Percentiles rank a stretch among this genome's conserved stretches.
phyloP scores from a whole-genome alignment of 2,888 invertebrate genomes.

The Coelogynopora nodosa region DNA sequence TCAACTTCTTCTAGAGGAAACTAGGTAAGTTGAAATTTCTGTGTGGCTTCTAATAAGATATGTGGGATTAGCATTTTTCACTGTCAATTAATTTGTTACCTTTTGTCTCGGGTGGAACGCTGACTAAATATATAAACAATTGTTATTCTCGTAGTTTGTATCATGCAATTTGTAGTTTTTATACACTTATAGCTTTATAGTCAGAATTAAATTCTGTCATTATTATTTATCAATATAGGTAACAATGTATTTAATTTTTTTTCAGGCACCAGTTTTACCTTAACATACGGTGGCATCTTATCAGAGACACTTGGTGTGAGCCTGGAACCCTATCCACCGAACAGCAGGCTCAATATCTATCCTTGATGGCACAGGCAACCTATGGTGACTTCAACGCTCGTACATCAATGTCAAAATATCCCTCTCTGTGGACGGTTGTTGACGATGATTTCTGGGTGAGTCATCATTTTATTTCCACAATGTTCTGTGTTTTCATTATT shows the following conservation, averaged over 20 bases:
- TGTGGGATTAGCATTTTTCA: no score
- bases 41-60: background rate
- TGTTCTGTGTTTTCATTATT: no score
- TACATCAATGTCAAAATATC: constrained; percentile 38
- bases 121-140: no score
- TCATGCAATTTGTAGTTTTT: no score
- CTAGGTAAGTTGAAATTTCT: constrained; percentile 70
- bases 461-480: no score
- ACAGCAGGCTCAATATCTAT: constrained; percentile 71
- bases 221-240: no score
- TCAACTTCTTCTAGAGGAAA: constrained; percentile 76
- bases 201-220: no score
- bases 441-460: background rate
- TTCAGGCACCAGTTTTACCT: constrained; percentile 75
- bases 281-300: constrained; percentile 67
- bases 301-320: constrained; percentile 60
- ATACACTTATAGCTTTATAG: no score
- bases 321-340: constrained; percentile 67
- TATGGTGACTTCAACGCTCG: constrained; percentile 67
- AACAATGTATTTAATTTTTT: constrained; percentile 36
- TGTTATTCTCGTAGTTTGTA: no score
- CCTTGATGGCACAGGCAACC: constrained; percentile 75
- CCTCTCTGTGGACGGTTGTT: constrained; percentile 27
- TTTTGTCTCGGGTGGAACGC: no score
- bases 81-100: no score